phyloP scores from a whole-genome alignment of 2,888 invertebrate species.

The Baccha elongata region DNA sequence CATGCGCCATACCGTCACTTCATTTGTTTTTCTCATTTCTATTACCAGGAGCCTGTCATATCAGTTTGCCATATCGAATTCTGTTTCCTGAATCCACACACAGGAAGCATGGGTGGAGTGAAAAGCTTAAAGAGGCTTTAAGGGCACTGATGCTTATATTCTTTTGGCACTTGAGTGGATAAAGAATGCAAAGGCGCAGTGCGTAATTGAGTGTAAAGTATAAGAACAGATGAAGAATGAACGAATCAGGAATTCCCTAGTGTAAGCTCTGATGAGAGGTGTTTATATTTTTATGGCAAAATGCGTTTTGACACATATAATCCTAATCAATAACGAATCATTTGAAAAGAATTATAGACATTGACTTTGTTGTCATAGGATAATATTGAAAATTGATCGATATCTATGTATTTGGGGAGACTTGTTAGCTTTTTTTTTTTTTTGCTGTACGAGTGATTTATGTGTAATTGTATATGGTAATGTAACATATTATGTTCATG shows the following conservation, averaged over 20 bases:
- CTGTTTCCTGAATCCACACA: neutral
- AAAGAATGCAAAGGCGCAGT: conserved; percentile 45
- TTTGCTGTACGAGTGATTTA: too few species aligned
- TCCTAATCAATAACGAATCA: conserved; percentile 15
- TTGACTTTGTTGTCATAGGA: conserved; percentile 10
- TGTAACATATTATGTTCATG: too few species aligned
- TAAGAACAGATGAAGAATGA: neutral
- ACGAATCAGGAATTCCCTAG: conserved; percentile 11
- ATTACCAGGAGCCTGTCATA: neutral
- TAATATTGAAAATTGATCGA: too few species aligned
- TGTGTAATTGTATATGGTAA: too few species aligned
- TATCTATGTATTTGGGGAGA: too few species aligned
- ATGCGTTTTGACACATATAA: conserved; percentile 27
- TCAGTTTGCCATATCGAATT: conserved; percentile 12
- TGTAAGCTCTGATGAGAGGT: conserved; percentile 28
- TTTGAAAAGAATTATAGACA: conserved; percentile 4
- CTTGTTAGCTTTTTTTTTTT: too few species aligned
- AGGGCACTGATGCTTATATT: conserved; percentile 30
- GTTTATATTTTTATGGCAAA: conserved; percentile 39
- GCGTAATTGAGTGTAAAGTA: conserved; percentile 39
- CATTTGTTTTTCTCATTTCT: conserved; percentile 53
- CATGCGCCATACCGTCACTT: conserved; percentile 43
- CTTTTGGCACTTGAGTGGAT: conserved; percentile 54
- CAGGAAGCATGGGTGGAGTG: neutral
- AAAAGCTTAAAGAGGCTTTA: conserved; percentile 58